Base-by-base conservation (phyloP, 2,113 vertebrate genomes). In the Trichomycterus rosablanca region DNA sequence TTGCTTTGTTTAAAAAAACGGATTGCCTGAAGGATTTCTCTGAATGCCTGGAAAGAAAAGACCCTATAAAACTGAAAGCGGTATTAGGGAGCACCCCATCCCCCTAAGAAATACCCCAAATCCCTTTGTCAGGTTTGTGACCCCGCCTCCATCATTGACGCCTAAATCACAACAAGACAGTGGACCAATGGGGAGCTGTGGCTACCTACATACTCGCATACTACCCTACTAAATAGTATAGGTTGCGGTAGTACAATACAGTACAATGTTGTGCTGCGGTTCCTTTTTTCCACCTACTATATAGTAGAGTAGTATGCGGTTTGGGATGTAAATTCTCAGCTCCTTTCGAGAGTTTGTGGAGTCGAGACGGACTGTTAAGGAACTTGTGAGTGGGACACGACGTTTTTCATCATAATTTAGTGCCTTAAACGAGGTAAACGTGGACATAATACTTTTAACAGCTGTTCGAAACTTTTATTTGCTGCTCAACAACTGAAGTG, bases 141-240 rank as follows among this genome's bases (percentile, higher is more conserved):
- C 71, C 49, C 59, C 77, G 72, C 82, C 78, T 71, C 76, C 71
- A 40, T 68, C 2, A 1, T 53, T 68, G 80, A 82, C 76, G 79
- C 81, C 74, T 59, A 64, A 82, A 79, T 83, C 89, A 80, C 83
- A 86, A 83, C 82, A 82, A 82, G 78, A 64, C 49, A 43, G 72
- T 52, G 76, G 79, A 73, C 92, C 93, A 94, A 93, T 92, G 49
- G 78, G 78, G 77, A 71, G 71, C 58, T n/a, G 34, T 2, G 59
- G 75, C 83, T 80, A 83, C 83, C 73, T 85, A 7, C 51, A 82
- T 49, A 54, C 18, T 18, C 52, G 61, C 64, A 52, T 54, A 22
- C 19, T 37, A 37, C 19, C 51, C 18, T 54, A 54, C 32, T 54
- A 53, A 1, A 23, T n/a, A 22, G 11, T 11, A 19, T 12, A 4